Base-by-base conservation (phyloP, 2,888 invertebrate genomes). In the Coenonympha glycerion region DNA sequence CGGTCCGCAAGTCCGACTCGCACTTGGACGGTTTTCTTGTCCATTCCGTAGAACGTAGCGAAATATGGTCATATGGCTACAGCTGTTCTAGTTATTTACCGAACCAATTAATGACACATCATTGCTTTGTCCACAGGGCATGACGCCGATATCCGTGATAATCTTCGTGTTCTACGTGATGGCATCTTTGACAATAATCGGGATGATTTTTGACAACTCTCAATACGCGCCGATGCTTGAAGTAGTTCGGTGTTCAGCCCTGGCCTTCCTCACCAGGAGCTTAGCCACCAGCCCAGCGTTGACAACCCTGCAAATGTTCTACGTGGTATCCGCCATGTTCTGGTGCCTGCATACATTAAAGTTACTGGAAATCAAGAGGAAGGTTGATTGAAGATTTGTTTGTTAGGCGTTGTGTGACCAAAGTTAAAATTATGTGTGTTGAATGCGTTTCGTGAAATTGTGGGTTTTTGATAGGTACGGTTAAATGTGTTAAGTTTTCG, bases 141-240 rank as follows among this genome's bases (percentile, higher is more conserved):
- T 91, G 77, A 89, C 87, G 51, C 90, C 90, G 30, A 60, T 90
- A 8, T 87, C 89, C 2, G 90, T 91, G 2, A 73, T 90, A 9
- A 73, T 87, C 40, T 89, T 89, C 65, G 89, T 91, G 0, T 54
- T 87, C 34, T 92, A 92, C 81, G 90, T 93, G 58, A 87, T 93
- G 36, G 88, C 89, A 2, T 91, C 92, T 0, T 75, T 93, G 9
- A 91, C 91, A 0, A 82, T 90, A 18, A 92, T 93, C 42, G 93
- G 93, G 1, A 88, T 93, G 87, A 70, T 93, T 6, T 91, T 93
- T 62, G 93, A 93, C 62, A 89, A 91, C 61, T 89, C 89, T 33
- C 86, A 88, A 5, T 83, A 89, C 60, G 91, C 91, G 0, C 87
- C 89, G 5, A 65, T 89, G 1, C 77, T 91, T 26, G 94, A 94